phyloP scores from a whole-genome alignment of 1,140 invertebrate genomes.

The Trinorchestia longiramus region DNA sequence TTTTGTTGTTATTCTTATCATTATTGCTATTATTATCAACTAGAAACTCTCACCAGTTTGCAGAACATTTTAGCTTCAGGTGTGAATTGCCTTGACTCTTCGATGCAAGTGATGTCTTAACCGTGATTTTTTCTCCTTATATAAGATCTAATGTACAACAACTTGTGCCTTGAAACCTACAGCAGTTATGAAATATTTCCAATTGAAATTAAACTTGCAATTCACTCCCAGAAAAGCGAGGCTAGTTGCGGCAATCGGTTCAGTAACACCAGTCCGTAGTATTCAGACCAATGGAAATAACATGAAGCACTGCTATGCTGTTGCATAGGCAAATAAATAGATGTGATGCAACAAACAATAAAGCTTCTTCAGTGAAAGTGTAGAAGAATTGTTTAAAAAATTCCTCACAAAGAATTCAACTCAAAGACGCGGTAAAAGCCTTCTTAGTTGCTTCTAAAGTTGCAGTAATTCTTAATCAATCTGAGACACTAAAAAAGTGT shows the following conservation, averaged over 20 bases:
- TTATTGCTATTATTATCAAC: not conserved
- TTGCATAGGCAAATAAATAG: not conserved
- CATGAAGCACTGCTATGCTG: not conserved
- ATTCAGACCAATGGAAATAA: not conserved
- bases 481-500: not conserved
- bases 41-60: not conserved
- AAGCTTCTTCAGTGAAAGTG: conserved; percentile 7
- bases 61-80: not conserved
- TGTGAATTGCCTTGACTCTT: not conserved
- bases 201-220: not conserved
- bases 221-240: not conserved
- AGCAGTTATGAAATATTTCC: not conserved
- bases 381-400: not conserved
- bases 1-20: no score
- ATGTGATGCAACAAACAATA: not conserved
- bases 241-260: not conserved
- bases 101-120: not conserved
- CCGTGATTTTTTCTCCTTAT: not conserved
- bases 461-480: not conserved
- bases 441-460: not conserved
- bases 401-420: not conserved
- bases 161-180: not conserved
- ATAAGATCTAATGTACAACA: not conserved
- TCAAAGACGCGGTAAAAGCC: not conserved
- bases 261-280: not conserved